Evolutionary conservation across 2,888 invertebrate genomes (phyloP).

Genomic region (Apocheima hispidaria): DNA sequence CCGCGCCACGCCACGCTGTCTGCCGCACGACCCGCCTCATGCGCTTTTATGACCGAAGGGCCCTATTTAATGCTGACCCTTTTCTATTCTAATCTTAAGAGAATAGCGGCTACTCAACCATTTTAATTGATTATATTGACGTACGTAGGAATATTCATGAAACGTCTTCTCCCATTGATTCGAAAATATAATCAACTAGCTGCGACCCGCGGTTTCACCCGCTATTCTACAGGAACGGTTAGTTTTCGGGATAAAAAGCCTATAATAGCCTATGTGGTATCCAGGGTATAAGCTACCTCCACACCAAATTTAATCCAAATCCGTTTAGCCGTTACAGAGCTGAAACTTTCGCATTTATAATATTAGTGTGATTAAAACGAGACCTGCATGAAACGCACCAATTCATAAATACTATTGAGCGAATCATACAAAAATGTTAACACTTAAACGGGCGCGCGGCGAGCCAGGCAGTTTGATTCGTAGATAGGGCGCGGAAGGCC

Average conservation of each 20-base stretch:
- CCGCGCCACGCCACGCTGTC: slow-evolving; percentile 72
- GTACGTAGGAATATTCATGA: not conserved
- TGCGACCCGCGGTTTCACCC: too few species aligned
- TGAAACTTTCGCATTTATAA: too few species aligned
- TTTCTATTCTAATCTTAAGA: slow-evolving; percentile 22
- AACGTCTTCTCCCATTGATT: not conserved
- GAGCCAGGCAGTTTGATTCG: slow-evolving; percentile 80
- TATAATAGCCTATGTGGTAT: too few species aligned
- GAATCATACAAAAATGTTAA: slow-evolving; percentile 75
- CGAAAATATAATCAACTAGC: slow-evolving; percentile 5
- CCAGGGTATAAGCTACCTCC: too few species aligned
- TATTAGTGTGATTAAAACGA: too few species aligned
- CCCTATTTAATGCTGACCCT: slow-evolving; percentile 42
- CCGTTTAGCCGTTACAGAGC: too few species aligned
- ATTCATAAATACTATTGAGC: slow-evolving; percentile 56
- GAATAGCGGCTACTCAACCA: slow-evolving; percentile 3
- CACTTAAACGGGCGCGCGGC: slow-evolving; percentile 77
- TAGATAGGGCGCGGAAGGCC: slow-evolving; percentile 83
- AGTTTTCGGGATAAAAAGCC: too few species aligned
- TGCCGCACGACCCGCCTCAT: slow-evolving; percentile 62
- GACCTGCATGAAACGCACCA: slow-evolving; percentile 43
- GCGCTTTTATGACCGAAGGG: slow-evolving; percentile 58
- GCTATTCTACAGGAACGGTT: too few species aligned
- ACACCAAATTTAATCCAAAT: too few species aligned
- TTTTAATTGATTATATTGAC: not conserved